phyloP scores from a whole-genome alignment of 2,797 vertebrate genomes.

The Notolepis coatsorum region DNA sequence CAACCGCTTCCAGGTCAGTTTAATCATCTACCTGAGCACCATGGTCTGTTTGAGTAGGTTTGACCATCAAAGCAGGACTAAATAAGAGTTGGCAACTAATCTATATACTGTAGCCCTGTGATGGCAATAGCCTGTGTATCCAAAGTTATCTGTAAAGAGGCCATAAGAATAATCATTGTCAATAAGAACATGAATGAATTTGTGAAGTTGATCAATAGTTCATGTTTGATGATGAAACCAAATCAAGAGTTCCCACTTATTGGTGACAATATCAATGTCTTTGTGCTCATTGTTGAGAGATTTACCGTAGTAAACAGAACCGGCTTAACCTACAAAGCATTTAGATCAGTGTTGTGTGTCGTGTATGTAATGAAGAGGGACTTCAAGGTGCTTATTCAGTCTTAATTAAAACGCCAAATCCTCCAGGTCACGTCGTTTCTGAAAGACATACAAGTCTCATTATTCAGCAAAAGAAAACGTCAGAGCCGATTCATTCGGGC shows the following conservation, averaged over 20 bases:
- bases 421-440: neutral
- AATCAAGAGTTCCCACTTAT: neutral
- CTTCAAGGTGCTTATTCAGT: conserved; percentile 9
- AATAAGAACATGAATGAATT: neutral
- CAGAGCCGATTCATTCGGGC: neutral
- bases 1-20: too few relatives aligned
- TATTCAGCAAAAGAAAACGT: neutral
- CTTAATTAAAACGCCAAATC: neutral
- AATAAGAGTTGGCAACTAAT: neutral
- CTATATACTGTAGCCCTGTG: neutral
- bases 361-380: conserved; percentile 13
- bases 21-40: neutral
- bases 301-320: neutral
- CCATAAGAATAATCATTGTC: neutral
- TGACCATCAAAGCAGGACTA: neutral
- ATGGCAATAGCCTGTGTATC: too few relatives aligned
- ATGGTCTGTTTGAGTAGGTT: conserved; percentile 8
- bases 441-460: conserved; percentile 1
- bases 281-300: neutral
- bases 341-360: conserved; percentile 18
- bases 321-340: conserved; percentile 13
- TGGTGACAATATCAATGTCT: too few relatives aligned
- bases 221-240: neutral
- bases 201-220: neutral
- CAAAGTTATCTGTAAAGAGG: neutral